Percentiles rank a stretch among this genome's conserved stretches.
These are phyloP conservation scores for Xylota sylvarum DNA, from an alignment of 2,888 invertebrate species.

Conservation along the genomic window DNA sequence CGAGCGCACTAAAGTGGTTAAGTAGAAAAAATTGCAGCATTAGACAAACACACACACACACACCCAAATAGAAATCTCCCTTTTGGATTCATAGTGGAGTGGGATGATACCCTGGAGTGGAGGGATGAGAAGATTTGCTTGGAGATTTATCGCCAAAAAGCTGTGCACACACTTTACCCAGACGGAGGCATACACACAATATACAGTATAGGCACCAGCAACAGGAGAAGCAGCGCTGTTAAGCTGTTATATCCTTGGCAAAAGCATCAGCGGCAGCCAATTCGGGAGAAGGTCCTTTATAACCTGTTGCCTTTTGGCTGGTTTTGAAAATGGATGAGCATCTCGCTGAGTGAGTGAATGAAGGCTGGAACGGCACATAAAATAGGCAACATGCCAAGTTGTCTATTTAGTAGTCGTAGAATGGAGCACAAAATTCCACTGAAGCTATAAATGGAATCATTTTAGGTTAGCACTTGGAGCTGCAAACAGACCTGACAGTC, in stretches of 20 bases:
- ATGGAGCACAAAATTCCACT: conserved; percentile 42
- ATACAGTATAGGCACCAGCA: not conserved
- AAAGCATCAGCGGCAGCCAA: conserved; percentile 51
- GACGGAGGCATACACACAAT: conserved; percentile 12
- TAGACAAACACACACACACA: conserved; percentile 34
- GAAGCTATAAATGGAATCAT: conserved; percentile 66
- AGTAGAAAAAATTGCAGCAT: conserved; percentile 69
- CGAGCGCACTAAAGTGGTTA: conserved; percentile 75
- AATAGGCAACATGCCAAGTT: conserved; percentile 76
- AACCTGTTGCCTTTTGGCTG: conserved; percentile 63
- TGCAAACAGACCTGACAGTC: not conserved
- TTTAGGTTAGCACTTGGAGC: conserved; percentile 27
- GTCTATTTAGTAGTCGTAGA: conserved; percentile 63
- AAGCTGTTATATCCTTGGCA: conserved; percentile 62
- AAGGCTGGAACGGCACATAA: conserved; percentile 65
- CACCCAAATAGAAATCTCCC: not conserved
- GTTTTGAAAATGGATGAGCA: conserved; percentile 61
- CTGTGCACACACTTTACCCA: conserved; percentile 58
- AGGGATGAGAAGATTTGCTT: conserved; percentile 62
- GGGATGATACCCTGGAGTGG: conserved; percentile 47
- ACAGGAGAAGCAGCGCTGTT: conserved; percentile 46
- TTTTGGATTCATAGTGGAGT: conserved; percentile 6
- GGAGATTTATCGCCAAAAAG: conserved; percentile 72
- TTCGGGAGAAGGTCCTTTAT: conserved; percentile 41
- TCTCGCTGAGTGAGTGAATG: conserved; percentile 54